phyloP scores from a whole-genome alignment of 2,888 invertebrate species.

The Synergus laeviventris region DNA sequence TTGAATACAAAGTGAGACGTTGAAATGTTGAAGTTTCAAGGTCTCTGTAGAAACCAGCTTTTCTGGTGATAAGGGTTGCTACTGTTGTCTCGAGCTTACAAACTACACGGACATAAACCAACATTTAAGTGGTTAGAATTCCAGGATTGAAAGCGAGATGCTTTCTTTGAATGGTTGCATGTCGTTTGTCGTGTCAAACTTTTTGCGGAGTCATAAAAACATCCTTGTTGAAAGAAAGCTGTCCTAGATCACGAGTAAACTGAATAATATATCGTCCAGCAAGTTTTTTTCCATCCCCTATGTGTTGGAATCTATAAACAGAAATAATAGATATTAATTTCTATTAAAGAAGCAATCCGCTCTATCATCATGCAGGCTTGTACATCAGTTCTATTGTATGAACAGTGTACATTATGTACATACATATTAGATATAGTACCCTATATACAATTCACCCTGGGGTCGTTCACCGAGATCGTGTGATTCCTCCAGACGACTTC shows the following conservation, averaged over 20 bases:
- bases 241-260: slow-evolving; percentile 19
- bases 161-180: slow-evolving; percentile 21
- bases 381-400: slow-evolving; percentile 32
- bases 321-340: no score
- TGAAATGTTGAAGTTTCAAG: slow-evolving; percentile 28
- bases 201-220: slow-evolving; percentile 2
- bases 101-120: slow-evolving; percentile 60
- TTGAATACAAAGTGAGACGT: slow-evolving; percentile 41
- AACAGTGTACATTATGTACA: slow-evolving; percentile 54
- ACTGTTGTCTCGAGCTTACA: slow-evolving; percentile 65
- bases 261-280: neutral
- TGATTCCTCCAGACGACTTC: slow-evolving; percentile 60
- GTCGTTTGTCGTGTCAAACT: slow-evolving; percentile 3
- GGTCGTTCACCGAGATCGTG: slow-evolving; percentile 62
- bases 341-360: neutral
- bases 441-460: slow-evolving; percentile 46
- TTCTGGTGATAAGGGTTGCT: slow-evolving; percentile 55
- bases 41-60: slow-evolving; percentile 41
- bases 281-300: neutral
- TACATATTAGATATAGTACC: slow-evolving; percentile 23
- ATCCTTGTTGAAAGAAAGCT: neutral
- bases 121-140: slow-evolving; percentile 57
- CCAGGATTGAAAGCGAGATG: slow-evolving; percentile 56
- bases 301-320: neutral
- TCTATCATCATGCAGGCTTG: neutral